phyloP scores from a whole-genome alignment of 2,888 invertebrate genomes.

The Notocelia uddmanniana region DNA sequence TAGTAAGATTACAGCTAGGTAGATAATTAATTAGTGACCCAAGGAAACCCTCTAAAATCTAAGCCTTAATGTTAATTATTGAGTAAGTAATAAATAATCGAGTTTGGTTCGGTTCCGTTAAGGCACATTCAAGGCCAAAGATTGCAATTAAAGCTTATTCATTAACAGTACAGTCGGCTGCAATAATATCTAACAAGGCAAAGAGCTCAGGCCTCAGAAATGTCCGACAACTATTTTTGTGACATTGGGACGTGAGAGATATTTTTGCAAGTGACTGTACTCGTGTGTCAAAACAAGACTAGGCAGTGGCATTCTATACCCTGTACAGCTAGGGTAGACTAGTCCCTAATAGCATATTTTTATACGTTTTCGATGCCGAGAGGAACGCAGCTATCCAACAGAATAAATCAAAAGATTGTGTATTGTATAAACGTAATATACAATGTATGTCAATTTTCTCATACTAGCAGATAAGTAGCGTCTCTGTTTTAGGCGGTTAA shows the following conservation, averaged over 20 bases:
- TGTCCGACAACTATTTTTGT: not conserved
- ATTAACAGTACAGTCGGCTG: constrained; percentile 9
- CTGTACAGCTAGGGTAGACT: too few relatives aligned
- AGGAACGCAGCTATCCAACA: not conserved
- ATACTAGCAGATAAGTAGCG: not conserved
- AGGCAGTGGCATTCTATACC: too few relatives aligned
- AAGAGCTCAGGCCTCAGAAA: not conserved
- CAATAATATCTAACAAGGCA: not conserved
- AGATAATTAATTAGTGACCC: not conserved
- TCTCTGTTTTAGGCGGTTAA: too few relatives aligned
- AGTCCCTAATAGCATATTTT: too few relatives aligned
- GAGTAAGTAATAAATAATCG: constrained; percentile 57
- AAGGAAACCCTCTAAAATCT: constrained; percentile 3
- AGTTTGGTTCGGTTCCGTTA: constrained; percentile 83
- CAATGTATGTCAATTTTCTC: not conserved
- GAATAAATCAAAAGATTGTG: not conserved
- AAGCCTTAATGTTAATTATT: constrained; percentile 25
- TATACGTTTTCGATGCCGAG: too few relatives aligned
- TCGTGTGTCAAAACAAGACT: not conserved
- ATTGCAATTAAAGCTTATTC: constrained; percentile 77
- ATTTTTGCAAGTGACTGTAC: not conserved
- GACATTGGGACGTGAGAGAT: not conserved
- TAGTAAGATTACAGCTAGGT: not conserved
- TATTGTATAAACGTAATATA: too few relatives aligned
- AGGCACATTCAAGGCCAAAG: constrained; percentile 79